A percentile compares a stretch with the other conserved stretches of the same genome.
Conservation (phyloP, 2,888 invertebrate species). For the Corythucha ciliata region DNA sequence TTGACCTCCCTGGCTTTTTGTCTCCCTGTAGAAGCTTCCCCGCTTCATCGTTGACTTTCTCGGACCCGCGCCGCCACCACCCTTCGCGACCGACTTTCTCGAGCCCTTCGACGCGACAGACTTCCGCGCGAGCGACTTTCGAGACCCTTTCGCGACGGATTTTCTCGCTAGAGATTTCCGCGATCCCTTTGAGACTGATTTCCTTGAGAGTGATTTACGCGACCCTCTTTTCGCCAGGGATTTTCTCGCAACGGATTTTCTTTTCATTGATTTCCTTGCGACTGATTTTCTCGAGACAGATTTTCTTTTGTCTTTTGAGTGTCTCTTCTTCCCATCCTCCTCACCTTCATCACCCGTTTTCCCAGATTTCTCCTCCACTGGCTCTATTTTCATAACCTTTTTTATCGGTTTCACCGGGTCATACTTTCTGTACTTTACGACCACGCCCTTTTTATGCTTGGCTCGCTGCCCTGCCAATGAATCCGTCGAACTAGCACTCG, state of each 20-base stretch:
- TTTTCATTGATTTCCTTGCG: constrained; percentile 3
- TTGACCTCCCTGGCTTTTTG: too few relatives aligned
- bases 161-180: neutral
- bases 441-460: too few relatives aligned
- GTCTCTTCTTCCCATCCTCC: neutral
- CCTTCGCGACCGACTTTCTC: constrained; percentile 7
- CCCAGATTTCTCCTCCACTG: neutral
- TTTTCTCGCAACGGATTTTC: constrained; percentile 9
- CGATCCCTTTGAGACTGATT: constrained; percentile 6
- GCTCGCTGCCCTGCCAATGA: too few relatives aligned
- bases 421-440: too few relatives aligned
- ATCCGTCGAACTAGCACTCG: too few relatives aligned
- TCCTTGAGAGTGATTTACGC: neutral
- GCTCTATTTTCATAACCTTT: neutral
- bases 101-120: neutral
- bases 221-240: constrained; percentile 6
- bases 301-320: neutral
- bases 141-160: constrained; percentile 3
- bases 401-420: neutral
- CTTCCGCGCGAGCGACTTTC: constrained; percentile 1
- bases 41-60: too few relatives aligned
- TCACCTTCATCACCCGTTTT: neutral
- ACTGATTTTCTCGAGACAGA: constrained; percentile 12
- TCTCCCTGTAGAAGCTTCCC: neutral
- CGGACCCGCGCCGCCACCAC: too few relatives aligned